These are phyloP conservation scores for Agapornis roseicollis DNA, from an alignment of 2,113 vertebrate species.

Conservation along the genomic window DNA sequence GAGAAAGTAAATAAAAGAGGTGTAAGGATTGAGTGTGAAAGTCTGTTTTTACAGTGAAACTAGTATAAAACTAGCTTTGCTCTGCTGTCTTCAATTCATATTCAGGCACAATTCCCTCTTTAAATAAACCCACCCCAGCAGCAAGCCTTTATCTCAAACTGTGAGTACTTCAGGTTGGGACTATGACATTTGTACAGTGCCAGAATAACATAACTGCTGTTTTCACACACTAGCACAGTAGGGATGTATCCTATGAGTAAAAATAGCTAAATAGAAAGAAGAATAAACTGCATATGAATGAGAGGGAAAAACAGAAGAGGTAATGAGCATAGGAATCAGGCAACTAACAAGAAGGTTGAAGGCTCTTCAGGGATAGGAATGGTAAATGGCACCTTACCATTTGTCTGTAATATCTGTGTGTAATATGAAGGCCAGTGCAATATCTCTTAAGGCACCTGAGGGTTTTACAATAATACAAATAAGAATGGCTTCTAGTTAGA, in stretches of 20 bases:
- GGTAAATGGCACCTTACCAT: conserved; percentile 38
- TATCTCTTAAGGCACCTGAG: not conserved
- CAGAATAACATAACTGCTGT: conserved; percentile 7
- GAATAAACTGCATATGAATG: not conserved
- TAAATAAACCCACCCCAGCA: conserved; percentile 23
- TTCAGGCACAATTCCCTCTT: conserved; percentile 13
- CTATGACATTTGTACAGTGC: conserved; percentile 29
- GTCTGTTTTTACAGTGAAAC: not conserved
- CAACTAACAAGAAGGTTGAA: conserved; percentile 29
- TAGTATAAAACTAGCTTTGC: not conserved
- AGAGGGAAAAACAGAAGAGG: not conserved
- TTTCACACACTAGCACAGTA: not conserved
- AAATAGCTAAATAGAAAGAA: not conserved
- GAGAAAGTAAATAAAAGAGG: conserved; percentile 22
- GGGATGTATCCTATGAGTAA: conserved; percentile 11
- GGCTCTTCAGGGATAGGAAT: conserved; percentile 14
- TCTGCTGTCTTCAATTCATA: not conserved
- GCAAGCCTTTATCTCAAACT: not conserved
- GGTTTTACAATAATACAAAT: not conserved
- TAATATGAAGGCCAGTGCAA: not conserved
- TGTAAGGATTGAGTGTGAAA: not conserved
- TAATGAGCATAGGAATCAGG: not conserved
- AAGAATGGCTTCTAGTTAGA: not conserved
- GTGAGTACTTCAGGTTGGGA: not conserved
- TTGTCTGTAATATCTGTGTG: not conserved